phyloP scores from a whole-genome alignment of 1,140 invertebrate species.

The Aphis craccivora region DNA sequence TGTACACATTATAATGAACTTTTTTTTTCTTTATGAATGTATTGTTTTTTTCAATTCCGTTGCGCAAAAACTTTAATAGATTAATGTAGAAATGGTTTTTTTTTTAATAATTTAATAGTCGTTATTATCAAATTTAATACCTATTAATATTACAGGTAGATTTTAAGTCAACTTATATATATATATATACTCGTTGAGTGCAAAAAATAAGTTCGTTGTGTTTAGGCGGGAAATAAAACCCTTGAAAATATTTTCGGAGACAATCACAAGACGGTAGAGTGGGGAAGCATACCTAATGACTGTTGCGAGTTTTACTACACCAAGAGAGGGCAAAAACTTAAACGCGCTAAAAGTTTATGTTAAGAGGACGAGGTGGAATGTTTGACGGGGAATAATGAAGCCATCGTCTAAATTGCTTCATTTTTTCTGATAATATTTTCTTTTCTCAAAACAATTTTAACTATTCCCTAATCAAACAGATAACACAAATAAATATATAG shows the following conservation, averaged over 20 bases:
- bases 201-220: constrained; percentile 42
- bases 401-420: constrained; percentile 46
- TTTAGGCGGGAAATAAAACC: constrained; percentile 38
- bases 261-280: not conserved
- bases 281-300: not conserved
- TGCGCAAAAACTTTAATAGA: no score
- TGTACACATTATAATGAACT: not conserved
- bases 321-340: constrained; percentile 34
- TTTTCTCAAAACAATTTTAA: not conserved
- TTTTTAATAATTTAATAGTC: not conserved
- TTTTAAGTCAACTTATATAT: not conserved
- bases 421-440: not conserved
- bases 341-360: constrained; percentile 31
- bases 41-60: not conserved
- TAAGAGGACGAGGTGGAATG: not conserved
- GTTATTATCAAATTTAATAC: not conserved
- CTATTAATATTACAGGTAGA: not conserved
- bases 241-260: constrained; percentile 41
- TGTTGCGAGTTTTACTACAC: not conserved
- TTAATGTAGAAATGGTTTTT: no score
- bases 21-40: not conserved
- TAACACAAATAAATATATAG: not conserved
- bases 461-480: not conserved
- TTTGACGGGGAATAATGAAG: constrained; percentile 53
- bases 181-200: not conserved